Evolutionary conservation across 2,797 vertebrate species (phyloP).

Genomic region (Taeniopygia guttata): DNA sequence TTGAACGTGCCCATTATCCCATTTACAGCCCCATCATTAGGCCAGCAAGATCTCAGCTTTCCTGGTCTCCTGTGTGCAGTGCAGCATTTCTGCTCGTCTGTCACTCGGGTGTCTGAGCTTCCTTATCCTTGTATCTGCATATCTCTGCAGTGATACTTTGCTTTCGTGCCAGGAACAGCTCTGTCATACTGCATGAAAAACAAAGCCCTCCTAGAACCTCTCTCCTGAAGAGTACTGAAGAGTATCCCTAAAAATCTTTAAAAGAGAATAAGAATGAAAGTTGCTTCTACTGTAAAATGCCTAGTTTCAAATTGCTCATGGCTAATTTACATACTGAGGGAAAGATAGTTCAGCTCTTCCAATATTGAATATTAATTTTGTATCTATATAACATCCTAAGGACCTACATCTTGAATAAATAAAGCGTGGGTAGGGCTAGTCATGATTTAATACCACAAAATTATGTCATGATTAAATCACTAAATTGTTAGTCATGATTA

Average conservation of each 20-base stretch:
- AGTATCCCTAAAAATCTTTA: neutral
- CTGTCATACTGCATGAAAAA: neutral
- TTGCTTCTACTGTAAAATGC: neutral
- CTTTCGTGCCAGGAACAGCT: neutral
- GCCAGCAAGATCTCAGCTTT: neutral
- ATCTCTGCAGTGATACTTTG: constrained; percentile 50
- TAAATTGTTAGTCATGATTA: neutral
- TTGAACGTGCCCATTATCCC: rapidly evolving
- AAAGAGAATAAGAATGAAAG: neutral
- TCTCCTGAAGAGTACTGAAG: neutral
- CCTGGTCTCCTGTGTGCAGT: neutral
- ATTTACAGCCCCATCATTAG: neutral
- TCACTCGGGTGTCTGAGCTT: neutral
- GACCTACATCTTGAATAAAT: neutral
- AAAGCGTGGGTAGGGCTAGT: neutral
- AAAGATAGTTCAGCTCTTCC: neutral
- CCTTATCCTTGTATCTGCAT: constrained; percentile 22
- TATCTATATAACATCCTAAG: neutral
- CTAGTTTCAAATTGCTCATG: neutral
- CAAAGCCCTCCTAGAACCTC: neutral
- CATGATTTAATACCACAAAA: constrained; percentile 24
- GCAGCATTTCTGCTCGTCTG: constrained; percentile 1
- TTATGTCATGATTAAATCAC: neutral
- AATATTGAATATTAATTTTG: neutral
- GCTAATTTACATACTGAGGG: neutral